Base-by-base conservation (phyloP, 2,113 vertebrate species). In the Nothobranchius kuhntae region DNA sequence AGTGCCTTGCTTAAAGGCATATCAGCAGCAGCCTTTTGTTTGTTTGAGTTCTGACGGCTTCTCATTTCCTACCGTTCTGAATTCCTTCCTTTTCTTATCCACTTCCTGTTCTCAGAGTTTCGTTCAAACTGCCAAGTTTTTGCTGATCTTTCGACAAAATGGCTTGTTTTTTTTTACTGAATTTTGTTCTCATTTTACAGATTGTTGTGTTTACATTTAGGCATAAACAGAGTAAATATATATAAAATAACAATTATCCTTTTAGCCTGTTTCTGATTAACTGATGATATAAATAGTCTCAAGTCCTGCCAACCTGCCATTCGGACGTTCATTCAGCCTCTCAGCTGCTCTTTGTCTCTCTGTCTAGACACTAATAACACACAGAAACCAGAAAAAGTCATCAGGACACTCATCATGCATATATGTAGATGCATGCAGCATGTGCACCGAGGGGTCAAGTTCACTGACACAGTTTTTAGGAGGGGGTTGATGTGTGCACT, bases 371-470 rank as follows among this genome's bases (percentile, higher is more conserved):
- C 38, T n/a, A 17, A 46, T 17, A 64, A 76, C 47, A 52, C 50
- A 61, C 42, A 68, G 5, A 61, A 35, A 46, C 52, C 38, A 17
- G 13, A 0, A 21, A 14, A 38, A 59, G 65, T 61, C 55, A 61
- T 67, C 76, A 42, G 46, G 56, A 2, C 4, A 61, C 45, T 67
- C 59, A 74, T 77, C 80, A 86, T 86, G 83, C 79, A 80, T 81
- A 47, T 83, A 89, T 89, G 87, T 75, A 87, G 80, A 87, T 89
- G 75, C 63, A 68, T 71, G 81, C 83, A 70, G 74, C 15, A 2
- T 64, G 47, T 47, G 58, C 0, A 21, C 68, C n/a, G 17, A 6
- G 26, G 61, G 85, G 85, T 82, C 77, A 63, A 77, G 79, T 80
- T 81, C 84, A 65, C 21, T 2, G 24, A 46, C 68, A 57, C 68